These are phyloP conservation scores for Pyrrhia umbra DNA, from an alignment of 2,888 invertebrate genomes.

Conservation along the genomic window DNA sequence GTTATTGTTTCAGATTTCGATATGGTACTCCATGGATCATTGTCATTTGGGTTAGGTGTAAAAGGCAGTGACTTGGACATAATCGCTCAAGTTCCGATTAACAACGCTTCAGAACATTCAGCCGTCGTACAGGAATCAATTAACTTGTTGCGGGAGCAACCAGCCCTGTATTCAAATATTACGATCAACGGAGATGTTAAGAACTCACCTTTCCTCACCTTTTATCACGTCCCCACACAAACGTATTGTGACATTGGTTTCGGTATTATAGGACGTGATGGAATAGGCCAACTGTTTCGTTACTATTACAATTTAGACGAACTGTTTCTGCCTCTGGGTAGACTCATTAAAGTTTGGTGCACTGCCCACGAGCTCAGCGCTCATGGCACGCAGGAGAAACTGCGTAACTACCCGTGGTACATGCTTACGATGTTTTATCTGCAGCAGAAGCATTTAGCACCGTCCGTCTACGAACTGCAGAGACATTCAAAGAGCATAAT, in stretches of 20 bases:
- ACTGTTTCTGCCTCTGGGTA: background rate
- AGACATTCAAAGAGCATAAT: background rate
- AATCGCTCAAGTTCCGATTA: slow-evolving; percentile 36
- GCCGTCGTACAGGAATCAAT: background rate
- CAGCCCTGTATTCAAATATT: background rate
- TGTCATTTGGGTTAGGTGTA: slow-evolving; percentile 51
- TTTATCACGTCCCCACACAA: background rate
- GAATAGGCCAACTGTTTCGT: background rate
- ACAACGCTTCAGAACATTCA: background rate
- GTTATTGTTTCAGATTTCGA: background rate
- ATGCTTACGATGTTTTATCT: background rate
- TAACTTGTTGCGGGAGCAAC: background rate
- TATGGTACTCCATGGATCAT: background rate
- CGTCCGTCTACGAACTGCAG: background rate
- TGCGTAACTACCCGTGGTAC: background rate
- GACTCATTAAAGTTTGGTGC: background rate
- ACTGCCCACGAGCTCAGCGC: background rate
- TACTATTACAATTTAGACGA: background rate
- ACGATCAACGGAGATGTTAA: no score
- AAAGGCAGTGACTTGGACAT: slow-evolving; percentile 60
- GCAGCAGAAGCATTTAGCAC: background rate
- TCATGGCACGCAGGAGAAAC: background rate
- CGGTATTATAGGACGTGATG: no score
- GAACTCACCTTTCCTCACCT: no score
- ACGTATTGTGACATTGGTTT: background rate